Evolutionary conservation across 2,113 vertebrate genomes (phyloP).

Genomic region (Hippocampus barbouri): DNA sequence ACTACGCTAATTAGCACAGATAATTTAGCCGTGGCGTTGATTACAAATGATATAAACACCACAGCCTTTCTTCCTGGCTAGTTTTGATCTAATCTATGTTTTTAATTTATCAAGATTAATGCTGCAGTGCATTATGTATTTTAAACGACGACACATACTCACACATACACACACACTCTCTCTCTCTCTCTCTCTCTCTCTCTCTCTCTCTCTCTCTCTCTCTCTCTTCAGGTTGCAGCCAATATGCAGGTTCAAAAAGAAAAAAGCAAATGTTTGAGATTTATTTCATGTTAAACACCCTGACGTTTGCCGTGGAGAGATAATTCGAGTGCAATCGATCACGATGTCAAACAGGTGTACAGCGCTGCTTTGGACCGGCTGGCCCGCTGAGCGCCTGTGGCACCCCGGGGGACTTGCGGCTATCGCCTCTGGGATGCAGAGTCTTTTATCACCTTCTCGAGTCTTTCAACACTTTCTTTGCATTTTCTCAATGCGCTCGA

Average conservation of each 20-base stretch:
- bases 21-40: background rate
- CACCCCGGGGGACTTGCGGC: slow-evolving; percentile 22
- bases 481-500: slow-evolving; percentile 1
- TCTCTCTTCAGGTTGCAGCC: background rate
- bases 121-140: background rate
- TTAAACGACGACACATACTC: background rate
- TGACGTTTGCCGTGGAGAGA: slow-evolving; percentile 1
- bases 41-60: background rate
- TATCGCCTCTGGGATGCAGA: background rate
- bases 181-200: background rate
- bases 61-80: background rate
- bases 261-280: slow-evolving; percentile 8
- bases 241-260: background rate
- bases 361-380: slow-evolving; percentile 6
- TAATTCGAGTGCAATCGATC: slow-evolving; percentile 22
- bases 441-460: slow-evolving; percentile 18
- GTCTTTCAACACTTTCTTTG: slow-evolving; percentile 23
- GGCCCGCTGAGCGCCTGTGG: background rate
- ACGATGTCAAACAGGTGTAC: slow-evolving; percentile 21
- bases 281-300: slow-evolving; percentile 5
- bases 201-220: too few species aligned
- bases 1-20: background rate
- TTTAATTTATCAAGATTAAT: background rate
- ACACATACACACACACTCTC: background rate
- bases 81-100: background rate